Conservation (phyloP, 2,797 vertebrate genomes). For the Platyrinchus mystaceus region DNA sequence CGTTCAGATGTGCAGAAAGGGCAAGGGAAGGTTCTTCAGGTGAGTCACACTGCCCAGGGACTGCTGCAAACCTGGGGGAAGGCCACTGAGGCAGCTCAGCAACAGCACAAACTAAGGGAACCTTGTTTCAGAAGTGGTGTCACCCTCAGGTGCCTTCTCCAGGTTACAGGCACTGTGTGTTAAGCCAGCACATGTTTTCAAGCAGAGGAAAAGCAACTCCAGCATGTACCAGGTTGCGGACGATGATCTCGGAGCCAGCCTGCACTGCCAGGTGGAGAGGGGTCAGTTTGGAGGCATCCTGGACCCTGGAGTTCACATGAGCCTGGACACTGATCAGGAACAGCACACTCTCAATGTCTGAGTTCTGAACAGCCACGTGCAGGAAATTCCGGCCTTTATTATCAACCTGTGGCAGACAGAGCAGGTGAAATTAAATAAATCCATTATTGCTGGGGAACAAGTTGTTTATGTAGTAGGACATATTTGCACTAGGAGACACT, state of each 20-base stretch:
- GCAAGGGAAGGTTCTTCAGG: not conserved
- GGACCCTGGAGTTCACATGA: constrained; percentile 95
- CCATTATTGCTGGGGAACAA: not conserved
- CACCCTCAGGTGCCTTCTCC: not conserved
- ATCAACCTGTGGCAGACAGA: constrained; percentile 82
- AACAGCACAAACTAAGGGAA: not conserved
- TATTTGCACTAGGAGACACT: not conserved
- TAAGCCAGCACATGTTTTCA: too few species aligned
- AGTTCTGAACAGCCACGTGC: constrained; percentile 93
- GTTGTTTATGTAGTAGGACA: not conserved
- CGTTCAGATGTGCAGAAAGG: not conserved
- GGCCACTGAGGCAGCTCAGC: not conserved
- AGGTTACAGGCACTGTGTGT: not conserved
- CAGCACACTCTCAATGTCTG: constrained; percentile 96
- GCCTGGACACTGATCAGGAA: constrained; percentile 98
- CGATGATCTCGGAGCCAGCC: constrained; percentile 96
- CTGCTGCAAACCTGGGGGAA: not conserved
- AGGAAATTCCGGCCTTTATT: constrained; percentile 98
- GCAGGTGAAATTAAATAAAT: accelerated
- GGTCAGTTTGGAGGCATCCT: constrained; percentile 93
- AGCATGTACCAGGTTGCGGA: constrained; percentile 91
- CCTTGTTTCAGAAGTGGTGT: not conserved
- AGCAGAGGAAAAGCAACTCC: not conserved
- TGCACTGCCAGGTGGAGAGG: constrained; percentile 97
- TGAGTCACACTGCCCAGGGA: not conserved